These are phyloP conservation scores for Tenrec ecaudatus DNA, from an alignment of 2,113 vertebrate genomes.

Conservation along the genomic window DNA sequence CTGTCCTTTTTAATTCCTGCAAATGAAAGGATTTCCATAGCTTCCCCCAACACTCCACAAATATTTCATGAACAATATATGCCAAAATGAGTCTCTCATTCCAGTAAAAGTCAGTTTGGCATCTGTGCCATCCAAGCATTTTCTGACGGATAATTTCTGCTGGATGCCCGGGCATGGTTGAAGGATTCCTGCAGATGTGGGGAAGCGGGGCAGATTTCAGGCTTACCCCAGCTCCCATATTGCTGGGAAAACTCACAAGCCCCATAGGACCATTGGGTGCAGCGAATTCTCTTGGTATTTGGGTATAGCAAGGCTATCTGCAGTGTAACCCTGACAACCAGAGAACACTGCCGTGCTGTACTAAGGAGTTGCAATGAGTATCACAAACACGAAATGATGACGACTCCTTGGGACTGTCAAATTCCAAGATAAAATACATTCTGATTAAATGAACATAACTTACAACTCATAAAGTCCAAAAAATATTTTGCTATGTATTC, in stretches of 20 bases:
- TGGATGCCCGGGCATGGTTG: conserved; percentile 13
- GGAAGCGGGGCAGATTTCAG: not conserved
- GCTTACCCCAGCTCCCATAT: not conserved
- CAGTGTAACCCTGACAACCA: not conserved
- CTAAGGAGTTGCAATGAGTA: not conserved
- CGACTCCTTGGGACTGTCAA: not conserved
- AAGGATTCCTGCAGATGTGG: conserved; percentile 58
- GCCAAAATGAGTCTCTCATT: conserved; percentile 57
- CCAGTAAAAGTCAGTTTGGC: conserved; percentile 45
- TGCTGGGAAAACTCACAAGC: conserved; percentile 31
- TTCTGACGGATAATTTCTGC: conserved; percentile 53
- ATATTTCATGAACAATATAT: conserved; percentile 67
- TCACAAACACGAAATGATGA: conserved; percentile 14
- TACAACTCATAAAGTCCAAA: conserved; percentile 48
- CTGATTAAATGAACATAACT: conserved; percentile 42
- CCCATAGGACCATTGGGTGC: not conserved
- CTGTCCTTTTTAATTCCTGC: not conserved
- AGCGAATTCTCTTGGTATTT: conserved; percentile 37
- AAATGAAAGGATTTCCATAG: conserved; percentile 63
- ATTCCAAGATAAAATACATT: conserved; percentile 23
- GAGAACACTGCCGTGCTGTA: not conserved
- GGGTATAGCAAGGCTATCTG: not conserved
- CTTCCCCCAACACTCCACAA: conserved; percentile 54
- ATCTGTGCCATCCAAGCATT: conserved; percentile 27
- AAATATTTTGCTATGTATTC: not conserved